Percentiles rank a stretch among this genome's conserved stretches.
Conservation (phyloP, 2,113 vertebrate genomes). For the Tichodroma muraria region DNA sequence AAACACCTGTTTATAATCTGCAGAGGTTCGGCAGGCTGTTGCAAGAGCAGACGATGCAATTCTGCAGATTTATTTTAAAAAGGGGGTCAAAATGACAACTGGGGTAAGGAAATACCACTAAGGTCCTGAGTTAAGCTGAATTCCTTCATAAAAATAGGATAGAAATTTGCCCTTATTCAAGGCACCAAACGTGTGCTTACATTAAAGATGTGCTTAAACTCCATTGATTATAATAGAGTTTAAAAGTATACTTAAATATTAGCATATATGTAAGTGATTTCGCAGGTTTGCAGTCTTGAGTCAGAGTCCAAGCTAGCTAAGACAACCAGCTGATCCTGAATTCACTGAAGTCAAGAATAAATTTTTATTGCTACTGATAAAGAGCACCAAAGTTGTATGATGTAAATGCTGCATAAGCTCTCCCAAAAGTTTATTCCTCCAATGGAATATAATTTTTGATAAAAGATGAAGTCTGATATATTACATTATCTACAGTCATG, state of each 20-base stretch:
- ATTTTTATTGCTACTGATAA: not conserved
- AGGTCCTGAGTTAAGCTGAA: not conserved
- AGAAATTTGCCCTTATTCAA: not conserved
- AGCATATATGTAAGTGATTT: not conserved
- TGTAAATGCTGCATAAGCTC: not conserved
- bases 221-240: not conserved
- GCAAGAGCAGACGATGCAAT: not conserved
- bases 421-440: not conserved
- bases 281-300: not conserved
- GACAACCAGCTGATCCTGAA: not conserved
- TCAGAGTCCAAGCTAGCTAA: not conserved
- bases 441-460: not conserved
- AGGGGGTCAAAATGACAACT: not conserved
- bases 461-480: not conserved
- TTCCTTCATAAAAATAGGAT: not conserved
- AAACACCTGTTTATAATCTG: not conserved
- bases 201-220: not conserved
- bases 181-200: not conserved
- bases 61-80: not conserved
- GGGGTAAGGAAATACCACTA: not conserved
- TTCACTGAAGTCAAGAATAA: not conserved
- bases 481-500: not conserved
- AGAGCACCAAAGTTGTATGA: not conserved
- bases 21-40: not conserved
- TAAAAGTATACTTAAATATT: not conserved